Base-by-base conservation (phyloP, 2,888 invertebrate species). In the Syritta pipiens region DNA sequence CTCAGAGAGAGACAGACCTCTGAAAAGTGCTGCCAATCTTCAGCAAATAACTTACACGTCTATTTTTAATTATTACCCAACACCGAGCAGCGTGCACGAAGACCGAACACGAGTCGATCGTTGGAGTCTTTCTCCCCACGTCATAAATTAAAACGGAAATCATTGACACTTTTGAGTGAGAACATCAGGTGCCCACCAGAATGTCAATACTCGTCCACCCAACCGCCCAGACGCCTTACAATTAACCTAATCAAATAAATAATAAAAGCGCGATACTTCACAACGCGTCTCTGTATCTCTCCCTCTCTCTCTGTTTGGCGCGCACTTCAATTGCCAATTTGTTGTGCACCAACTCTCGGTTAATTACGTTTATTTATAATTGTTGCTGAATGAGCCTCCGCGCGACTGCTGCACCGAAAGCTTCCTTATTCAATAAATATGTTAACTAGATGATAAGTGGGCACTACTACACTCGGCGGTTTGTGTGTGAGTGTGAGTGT, bases 81-180 rank as follows among this genome's bases (percentile, higher is more conserved):
- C n/a, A n/a, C n/a, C n/a, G n/a, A n/a, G n/a, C n/a, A n/a, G n/a
- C n/a, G n/a, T n/a, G n/a, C n/a, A n/a, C n/a, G n/a, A n/a, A n/a
- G n/a, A n/a, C n/a, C n/a, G n/a, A n/a, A n/a, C n/a, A n/a, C n/a
- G n/a, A n/a, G n/a, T n/a, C n/a, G n/a, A n/a, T n/a, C n/a, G n/a
- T n/a, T n/a, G n/a, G n/a, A n/a, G n/a, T n/a, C n/a, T n/a, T n/a
- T n/a, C n/a, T n/a, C n/a, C n/a, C n/a, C n/a, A n/a, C n/a, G 72
- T 57, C 60, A 79, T 79, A 79, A 79, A 72, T 79, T 44, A 51
- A 72, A 79, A 79, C 79, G 79, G 79, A 79, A 79, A 79, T 57
- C 72, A 74, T 35, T 74, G 74, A 68, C 74, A 79, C 74, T 44
- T 62, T 74, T 60, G 79, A 79, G 74, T 74, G 67, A 68, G 74